A percentile compares a stretch with the other conserved stretches of the same genome.
These are phyloP conservation scores for Microdon myrmicae DNA, from an alignment of 2,888 invertebrate species.

Conservation along the genomic window DNA sequence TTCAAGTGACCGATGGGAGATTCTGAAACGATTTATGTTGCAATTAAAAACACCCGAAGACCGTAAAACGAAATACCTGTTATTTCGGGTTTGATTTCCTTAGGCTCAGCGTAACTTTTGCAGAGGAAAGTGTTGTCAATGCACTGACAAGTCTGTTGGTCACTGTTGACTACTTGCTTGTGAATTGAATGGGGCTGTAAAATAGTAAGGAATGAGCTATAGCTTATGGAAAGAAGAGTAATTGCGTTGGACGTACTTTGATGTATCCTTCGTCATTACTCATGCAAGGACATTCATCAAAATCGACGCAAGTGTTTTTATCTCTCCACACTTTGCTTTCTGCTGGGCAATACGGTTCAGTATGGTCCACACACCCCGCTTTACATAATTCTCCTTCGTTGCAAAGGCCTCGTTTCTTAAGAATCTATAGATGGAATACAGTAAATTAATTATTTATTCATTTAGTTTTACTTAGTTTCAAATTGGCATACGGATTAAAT, in stretches of 20 bases:
- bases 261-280: slow-evolving; percentile 73
- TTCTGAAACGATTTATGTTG: slow-evolving; percentile 6
- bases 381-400: slow-evolving; percentile 60
- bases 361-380: slow-evolving; percentile 63
- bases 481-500: not conserved
- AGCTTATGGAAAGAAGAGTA: not conserved
- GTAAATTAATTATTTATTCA: not conserved
- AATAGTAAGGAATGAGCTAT: slow-evolving; percentile 13
- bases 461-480: not conserved
- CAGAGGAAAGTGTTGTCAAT: slow-evolving; percentile 80
- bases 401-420: slow-evolving; percentile 62
- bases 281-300: slow-evolving; percentile 80
- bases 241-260: slow-evolving; percentile 68
- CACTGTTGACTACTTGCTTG: slow-evolving; percentile 67
- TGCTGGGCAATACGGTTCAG: slow-evolving; percentile 68
- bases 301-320: slow-evolving; percentile 76
- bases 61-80: slow-evolving; percentile 2
- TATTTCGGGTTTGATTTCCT: slow-evolving; percentile 22
- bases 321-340: slow-evolving; percentile 76
- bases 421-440: slow-evolving; percentile 47
- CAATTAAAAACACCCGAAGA: not conserved
- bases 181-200: slow-evolving; percentile 76
- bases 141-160: slow-evolving; percentile 83
- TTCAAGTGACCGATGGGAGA: not conserved
- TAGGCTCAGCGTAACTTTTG: slow-evolving; percentile 55